Base-by-base conservation (phyloP, 2,797 vertebrate species). In the Mastacembelus armatus region DNA sequence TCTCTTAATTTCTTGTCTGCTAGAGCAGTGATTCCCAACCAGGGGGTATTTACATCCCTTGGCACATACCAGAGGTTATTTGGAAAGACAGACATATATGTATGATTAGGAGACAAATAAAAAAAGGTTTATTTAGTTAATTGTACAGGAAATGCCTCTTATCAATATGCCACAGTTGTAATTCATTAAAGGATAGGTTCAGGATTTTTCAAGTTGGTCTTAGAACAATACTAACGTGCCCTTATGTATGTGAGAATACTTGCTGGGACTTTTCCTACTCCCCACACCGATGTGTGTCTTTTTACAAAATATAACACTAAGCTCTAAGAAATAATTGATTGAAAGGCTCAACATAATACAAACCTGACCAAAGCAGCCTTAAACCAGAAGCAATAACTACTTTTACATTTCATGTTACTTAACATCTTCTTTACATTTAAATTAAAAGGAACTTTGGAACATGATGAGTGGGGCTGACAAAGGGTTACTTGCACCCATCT, bases 1-100 rank as follows among this genome's bases (percentile, higher is more conserved):
- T 74, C 57, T 47, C 49, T 69, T 18, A 3, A 48, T 68, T 77
- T 70, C 44, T 61, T 69, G 33, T 64, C 29, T 33, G 35, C 7
- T 12, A 4, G 45, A 75, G 21, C 18, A 16, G 9, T 3, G 27
- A 71, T 29, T 74, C 33, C 5, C 19, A 57, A 48, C 55, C 57
- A 60, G 42, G 15, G n/a, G 12, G 12, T 7, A n/a, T 45, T 63
- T n/a, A 22, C 21, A 39, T 27, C 19, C 14, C 4, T 38, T 15
- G n/a, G 35, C 33, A 42, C 19, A 44, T 35, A 30, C 40, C 15
- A 26, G 7, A 21, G 3, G 2, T 4, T 35, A 10, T 2, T 0
- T 21, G 18, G 21, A 67, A 33, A 44, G 19, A 39, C 35, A 27
- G 18, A 24, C 10, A 39, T 7, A 42, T 16, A 16, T 49, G 27